Evolutionary conservation across 1,140 invertebrate genomes (phyloP).

Genomic region (Pararge aegeria): DNA sequence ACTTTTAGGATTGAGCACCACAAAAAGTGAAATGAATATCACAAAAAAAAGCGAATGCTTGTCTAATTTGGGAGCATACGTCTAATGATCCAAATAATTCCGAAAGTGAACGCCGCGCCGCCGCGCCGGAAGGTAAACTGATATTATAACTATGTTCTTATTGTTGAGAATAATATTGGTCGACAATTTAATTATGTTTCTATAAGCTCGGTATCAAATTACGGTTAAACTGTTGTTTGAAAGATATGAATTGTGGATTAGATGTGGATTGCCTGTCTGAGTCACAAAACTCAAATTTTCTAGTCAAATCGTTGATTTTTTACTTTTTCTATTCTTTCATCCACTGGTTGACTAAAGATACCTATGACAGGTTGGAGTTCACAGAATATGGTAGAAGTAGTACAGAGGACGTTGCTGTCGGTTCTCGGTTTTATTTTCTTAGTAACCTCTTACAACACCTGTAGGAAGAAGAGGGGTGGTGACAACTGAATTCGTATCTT

Average conservation of each 20-base stretch:
- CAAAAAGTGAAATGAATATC: conserved; percentile 17
- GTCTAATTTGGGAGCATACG: conserved; percentile 21
- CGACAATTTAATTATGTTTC: conserved; percentile 64
- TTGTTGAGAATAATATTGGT: conserved; percentile 51
- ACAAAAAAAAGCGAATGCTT: conserved; percentile 13
- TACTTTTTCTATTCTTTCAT: no score
- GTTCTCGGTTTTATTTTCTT: no score
- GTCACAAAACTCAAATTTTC: no score
- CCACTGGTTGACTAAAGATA: no score
- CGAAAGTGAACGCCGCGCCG: conserved; percentile 30
- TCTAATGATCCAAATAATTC: conserved; percentile 28
- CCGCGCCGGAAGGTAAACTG: conserved; percentile 65
- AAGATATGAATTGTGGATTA: background rate
- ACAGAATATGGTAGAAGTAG: no score
- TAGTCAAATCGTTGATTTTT: no score
- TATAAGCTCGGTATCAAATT: conserved; percentile 42
- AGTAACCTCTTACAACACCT: no score
- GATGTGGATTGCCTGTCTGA: no score
- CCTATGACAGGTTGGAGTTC: no score
- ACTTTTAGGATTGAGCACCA: background rate
- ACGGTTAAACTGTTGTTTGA: conserved; percentile 22
- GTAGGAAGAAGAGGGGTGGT: no score
- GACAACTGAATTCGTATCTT: no score
- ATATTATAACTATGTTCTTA: conserved; percentile 57
- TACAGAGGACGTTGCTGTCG: no score